A percentile compares a stretch with the other conserved stretches of the same genome.
These are phyloP conservation scores for Poeciliopsis infans DNA, from an alignment of 2,797 vertebrate species.

Conservation along the genomic window DNA sequence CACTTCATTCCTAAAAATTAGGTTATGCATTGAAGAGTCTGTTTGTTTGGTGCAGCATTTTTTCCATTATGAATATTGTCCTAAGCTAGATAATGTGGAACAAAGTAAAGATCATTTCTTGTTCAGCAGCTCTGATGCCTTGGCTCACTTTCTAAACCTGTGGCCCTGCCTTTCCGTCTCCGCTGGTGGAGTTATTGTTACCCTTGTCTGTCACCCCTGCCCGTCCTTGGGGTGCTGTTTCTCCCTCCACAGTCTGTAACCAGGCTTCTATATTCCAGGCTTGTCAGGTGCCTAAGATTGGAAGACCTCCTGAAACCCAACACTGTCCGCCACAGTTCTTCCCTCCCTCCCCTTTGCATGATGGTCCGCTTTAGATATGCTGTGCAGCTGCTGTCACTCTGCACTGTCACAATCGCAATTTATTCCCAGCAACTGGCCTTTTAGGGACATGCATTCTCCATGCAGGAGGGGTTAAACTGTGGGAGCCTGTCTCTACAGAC, in stretches of 20 bases:
- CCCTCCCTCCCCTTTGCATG: conserved; percentile 51
- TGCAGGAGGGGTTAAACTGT: conserved; percentile 64
- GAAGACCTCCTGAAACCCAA: conserved; percentile 93
- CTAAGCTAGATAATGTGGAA: conserved; percentile 5
- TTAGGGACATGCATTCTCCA: conserved; percentile 90
- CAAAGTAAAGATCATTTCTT: conserved; percentile 15
- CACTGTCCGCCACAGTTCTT: conserved; percentile 74
- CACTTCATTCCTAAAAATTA: conserved; percentile 13
- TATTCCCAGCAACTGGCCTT: conserved; percentile 86
- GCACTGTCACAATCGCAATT: conserved; percentile 85
- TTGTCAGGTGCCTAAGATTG: conserved; percentile 94
- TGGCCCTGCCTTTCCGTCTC: conserved; percentile 25
- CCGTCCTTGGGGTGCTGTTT: conserved; percentile 92
- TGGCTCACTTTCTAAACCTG: conserved; percentile 34
- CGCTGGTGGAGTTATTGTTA: conserved; percentile 60
- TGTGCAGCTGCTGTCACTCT: conserved; percentile 90
- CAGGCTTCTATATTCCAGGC: conserved; percentile 78
- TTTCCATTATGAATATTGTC: background rate
- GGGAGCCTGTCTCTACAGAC: conserved; percentile 22
- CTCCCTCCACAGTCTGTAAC: conserved; percentile 54
- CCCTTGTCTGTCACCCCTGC: conserved; percentile 96
- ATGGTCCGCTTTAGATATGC: conserved; percentile 70
- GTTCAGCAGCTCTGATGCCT: conserved; percentile 9
- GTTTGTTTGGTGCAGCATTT: background rate
- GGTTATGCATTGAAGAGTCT: background rate